Base-by-base conservation (phyloP, 2,113 vertebrate species). In the Microtus ochrogaster region DNA sequence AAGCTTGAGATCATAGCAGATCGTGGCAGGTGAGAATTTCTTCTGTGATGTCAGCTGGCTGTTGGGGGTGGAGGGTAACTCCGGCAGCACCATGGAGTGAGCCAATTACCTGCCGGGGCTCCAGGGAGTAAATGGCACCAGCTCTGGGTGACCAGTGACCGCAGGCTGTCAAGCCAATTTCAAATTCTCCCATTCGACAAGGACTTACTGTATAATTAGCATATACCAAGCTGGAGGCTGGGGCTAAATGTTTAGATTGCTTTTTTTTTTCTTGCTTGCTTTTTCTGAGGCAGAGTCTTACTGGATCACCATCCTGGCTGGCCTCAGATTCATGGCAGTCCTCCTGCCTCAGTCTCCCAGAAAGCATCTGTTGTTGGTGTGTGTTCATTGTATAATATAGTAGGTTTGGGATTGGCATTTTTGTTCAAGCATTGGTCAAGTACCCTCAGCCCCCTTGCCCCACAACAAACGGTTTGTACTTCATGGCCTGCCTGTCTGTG, bases 1-100 rank as follows among this genome's bases (percentile, higher is more conserved):
- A 96, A 85, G 52, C 41, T 96, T 77, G 84, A 82, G 87, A 97
- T 97, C 96, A 97, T 76, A 97, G 92, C 90, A 81, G 52, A 92
- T 94, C 93, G 58, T 72, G 81, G 96, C 89, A 92, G 72, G 83
- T 82, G 33, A 97, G 87, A 70, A 77, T 96, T 95, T 97, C 73
- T 84, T 90, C 94, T 94, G 89, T 86, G 96, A 97, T 93, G 81
- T 93, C 52, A 78, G 65, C 0, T 0, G 47, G 22, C 22, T 65
- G 10, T 55, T 36, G 44, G 88, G 65, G 87, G 21, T 55, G n/a
- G 39, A 79, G 44, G 83, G 19, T 52, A 90, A 90, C 74, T 36
- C 81, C 55, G 79, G 19, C 2, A 33, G 24, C 36, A 49, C 78
- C 84, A 58, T 12, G 11, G 4, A n/a, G 30, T 73, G 22, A 88